These are phyloP conservation scores for Hydropsyche betteni DNA, from an alignment of 2,888 invertebrate genomes.

Conservation along the genomic window DNA sequence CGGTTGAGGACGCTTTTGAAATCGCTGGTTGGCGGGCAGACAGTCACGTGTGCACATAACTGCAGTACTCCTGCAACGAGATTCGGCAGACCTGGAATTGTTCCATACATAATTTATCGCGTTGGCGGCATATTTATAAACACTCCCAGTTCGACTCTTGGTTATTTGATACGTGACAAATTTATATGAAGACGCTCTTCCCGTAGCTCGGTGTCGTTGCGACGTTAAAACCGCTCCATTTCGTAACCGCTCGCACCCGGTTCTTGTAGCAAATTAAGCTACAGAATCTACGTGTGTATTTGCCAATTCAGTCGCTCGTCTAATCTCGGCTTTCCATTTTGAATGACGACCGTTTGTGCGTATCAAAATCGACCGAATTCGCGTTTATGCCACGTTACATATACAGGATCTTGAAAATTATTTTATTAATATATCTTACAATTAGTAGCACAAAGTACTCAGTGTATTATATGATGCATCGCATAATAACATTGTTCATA, in stretches of 20 bases:
- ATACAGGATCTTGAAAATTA: background rate
- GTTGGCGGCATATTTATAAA: conserved; percentile 42
- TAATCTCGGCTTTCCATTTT: conserved; percentile 14
- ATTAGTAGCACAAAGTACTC: too few species aligned
- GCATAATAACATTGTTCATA: too few species aligned
- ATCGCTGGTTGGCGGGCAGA: background rate
- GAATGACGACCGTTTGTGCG: conserved; percentile 13
- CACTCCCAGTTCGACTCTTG: conserved; percentile 12
- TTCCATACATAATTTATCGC: conserved; percentile 46
- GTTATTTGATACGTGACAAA: conserved; percentile 41
- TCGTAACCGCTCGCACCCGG: too few species aligned
- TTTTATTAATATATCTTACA: too few species aligned
- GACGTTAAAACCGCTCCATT: background rate
- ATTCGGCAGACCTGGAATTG: conserved; percentile 32
- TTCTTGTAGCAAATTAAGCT: too few species aligned
- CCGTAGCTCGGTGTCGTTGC: background rate
- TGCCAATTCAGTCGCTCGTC: background rate
- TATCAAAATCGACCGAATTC: background rate
- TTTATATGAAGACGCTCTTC: conserved; percentile 12
- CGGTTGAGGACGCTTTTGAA: conserved; percentile 8
- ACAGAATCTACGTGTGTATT: background rate
- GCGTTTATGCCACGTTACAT: background rate
- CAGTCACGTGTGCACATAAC: conserved; percentile 1
- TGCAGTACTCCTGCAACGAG: conserved; percentile 24
- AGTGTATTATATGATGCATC: too few species aligned